Base-by-base conservation (phyloP, 2,113 vertebrate species). In the Neodontobutis hainanensis region DNA sequence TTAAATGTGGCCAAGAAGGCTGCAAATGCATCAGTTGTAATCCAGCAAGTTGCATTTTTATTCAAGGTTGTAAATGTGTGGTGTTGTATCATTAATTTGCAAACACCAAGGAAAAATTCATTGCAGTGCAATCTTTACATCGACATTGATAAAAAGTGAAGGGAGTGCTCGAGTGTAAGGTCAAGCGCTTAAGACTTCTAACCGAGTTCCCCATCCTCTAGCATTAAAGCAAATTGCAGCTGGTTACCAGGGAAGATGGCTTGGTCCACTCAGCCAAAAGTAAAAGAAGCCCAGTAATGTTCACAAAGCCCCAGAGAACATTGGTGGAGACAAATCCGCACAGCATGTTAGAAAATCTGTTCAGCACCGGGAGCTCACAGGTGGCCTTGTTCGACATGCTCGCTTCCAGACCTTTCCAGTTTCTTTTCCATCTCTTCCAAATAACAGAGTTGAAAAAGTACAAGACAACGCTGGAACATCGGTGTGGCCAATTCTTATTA, bases 401-500 rank as follows among this genome's bases (percentile, higher is more conserved):
- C 27, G 11, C 11, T 50, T 4, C 12, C 43, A 3, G 15, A 27
- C 19, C 63, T 12, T 45, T 44, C 4, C 14, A 19, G 8, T 10
- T 44, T 19, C 19, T 45, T 14, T n/a, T 58, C 12, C 5, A n/a
- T 43, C 12, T 42, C 49, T 32, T 55, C 15, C 14, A 52, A 40
- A 36, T 9, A 46, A 12, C 47, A 65, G 6, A 44, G 56, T 16
- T 65, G n/a, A 68, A 68, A 15, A 10, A 11, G 15, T 6, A 45
- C 38, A 48, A 65, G 50, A 0, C 4, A 47, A 55, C 14, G 49
- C 19, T 8, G 10, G 48, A 61, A 61, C 44, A 64, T 11, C 11
- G 44, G 34, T 51, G 46, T 44, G 63, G 56, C 49, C 36, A 61
- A 43, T 65, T 51, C 46, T 45, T 68, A 56, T 65, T 61, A 60